Percentiles rank a stretch among this genome's conserved stretches.
phyloP scores from a whole-genome alignment of 2,888 invertebrate species.

The Volucella inflata region DNA sequence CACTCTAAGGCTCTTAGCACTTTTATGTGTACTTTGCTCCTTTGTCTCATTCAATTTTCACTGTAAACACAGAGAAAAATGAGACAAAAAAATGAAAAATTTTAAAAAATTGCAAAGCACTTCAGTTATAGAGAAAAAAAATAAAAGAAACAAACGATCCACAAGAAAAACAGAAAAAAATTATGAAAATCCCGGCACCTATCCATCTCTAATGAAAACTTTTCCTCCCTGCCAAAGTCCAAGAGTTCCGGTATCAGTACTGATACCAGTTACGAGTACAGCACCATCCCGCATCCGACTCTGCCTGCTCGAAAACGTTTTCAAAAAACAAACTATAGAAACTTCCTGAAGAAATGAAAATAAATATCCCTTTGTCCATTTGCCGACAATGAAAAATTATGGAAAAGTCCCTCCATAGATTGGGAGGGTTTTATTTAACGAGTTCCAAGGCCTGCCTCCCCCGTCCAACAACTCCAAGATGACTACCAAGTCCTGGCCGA shows the following conservation, averaged over 20 bases:
- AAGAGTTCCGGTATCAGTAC: too few relatives aligned
- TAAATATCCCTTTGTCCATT: conserved; percentile 42
- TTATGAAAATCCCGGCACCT: conserved; percentile 4
- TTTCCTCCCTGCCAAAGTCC: neutral
- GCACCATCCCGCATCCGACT: too few relatives aligned
- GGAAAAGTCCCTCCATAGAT: neutral
- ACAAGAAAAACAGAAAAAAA: neutral
- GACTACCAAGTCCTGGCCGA: neutral
- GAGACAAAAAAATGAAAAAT: neutral
- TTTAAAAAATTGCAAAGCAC: too few relatives aligned
- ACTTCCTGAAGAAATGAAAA: conserved; percentile 17
- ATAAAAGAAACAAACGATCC: too few relatives aligned
- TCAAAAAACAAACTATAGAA: neutral
- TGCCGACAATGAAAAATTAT: neutral
- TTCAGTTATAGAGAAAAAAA: too few relatives aligned
- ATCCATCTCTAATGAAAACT: conserved; percentile 20
- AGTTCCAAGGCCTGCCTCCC: too few relatives aligned
- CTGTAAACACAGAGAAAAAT: neutral
- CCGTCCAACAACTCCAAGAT: neutral
- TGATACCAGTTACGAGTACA: too few relatives aligned
- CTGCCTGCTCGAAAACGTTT: neutral
- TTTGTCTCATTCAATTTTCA: conserved; percentile 26
- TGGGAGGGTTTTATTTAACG: neutral
- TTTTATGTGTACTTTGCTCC: neutral
- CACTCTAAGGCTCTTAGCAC: too few relatives aligned